A percentile compares a stretch with the other conserved stretches of the same genome.
Evolutionary conservation across 1,140 invertebrate species (phyloP).

Genomic region (Anastrepha obliqua): DNA sequence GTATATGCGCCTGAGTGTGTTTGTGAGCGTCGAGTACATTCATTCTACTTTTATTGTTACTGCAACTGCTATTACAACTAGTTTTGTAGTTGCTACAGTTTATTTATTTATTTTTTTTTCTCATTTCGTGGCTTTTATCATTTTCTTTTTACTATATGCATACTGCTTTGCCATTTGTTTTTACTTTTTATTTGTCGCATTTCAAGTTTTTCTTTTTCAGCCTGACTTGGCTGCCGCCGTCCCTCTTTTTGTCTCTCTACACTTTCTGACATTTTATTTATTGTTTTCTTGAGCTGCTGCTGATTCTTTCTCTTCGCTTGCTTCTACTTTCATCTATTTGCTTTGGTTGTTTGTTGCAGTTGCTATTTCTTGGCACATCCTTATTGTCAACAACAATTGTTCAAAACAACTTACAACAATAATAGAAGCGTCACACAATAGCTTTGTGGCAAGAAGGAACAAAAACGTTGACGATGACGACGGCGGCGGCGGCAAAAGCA

Average conservation of each 20-base stretch:
- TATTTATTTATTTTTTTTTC: neutral
- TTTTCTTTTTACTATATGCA: neutral
- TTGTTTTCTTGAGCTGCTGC: conserved; percentile 22
- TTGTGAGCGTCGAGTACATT: conserved; percentile 8
- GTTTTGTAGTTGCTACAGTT: neutral
- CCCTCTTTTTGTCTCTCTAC: neutral
- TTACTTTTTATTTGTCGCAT: neutral
- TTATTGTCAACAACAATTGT: conserved; percentile 48
- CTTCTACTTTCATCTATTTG: neutral
- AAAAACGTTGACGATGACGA: neutral
- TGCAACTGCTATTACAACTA: conserved; percentile 42
- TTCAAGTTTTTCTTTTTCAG: neutral
- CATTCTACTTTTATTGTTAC: conserved; percentile 28
- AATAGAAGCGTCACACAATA: conserved; percentile 28
- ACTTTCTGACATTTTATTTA: conserved; percentile 1
- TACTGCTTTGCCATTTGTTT: neutral
- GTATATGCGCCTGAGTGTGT: too few species aligned
- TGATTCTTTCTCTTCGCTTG: conserved; percentile 4
- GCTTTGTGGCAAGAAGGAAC: conserved; percentile 22
- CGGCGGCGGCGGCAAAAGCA: neutral
- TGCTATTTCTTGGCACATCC: conserved; percentile 46
- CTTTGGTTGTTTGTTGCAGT: conserved; percentile 2
- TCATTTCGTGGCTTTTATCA: neutral
- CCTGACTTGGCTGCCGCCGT: neutral
- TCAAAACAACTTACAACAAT: conserved; percentile 30